Percentiles rank a stretch among this genome's conserved stretches.
These are phyloP conservation scores for Euleptes europaea DNA, from an alignment of 2,113 vertebrate species.

Conservation along the genomic window DNA sequence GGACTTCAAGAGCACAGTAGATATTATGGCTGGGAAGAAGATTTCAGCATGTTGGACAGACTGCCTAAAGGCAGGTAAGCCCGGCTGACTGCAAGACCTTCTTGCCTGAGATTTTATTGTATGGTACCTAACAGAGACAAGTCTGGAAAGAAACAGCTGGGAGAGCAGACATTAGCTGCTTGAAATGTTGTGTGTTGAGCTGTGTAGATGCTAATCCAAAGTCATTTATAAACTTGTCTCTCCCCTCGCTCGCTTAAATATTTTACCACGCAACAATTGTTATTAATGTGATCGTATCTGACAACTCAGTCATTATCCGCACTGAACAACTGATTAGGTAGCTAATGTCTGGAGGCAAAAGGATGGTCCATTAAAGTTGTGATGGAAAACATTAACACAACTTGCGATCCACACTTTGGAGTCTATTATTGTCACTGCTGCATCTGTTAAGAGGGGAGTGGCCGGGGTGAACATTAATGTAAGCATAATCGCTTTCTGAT, in stretches of 20 bases:
- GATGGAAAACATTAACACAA: constrained; percentile 53
- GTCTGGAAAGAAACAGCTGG: constrained; percentile 8
- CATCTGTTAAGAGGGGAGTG: constrained; percentile 17
- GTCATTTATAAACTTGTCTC: constrained; percentile 11
- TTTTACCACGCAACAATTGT: background rate
- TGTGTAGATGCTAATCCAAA: constrained; percentile 30
- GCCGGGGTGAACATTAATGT: constrained; percentile 41
- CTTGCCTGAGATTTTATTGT: background rate
- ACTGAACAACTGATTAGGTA: constrained; percentile 57
- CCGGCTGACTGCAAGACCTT: background rate
- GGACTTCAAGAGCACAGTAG: constrained; percentile 2
- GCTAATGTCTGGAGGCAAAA: constrained; percentile 60
- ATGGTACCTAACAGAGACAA: constrained; percentile 1
- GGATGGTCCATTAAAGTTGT: constrained; percentile 64
- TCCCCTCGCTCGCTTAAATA: constrained; percentile 30
- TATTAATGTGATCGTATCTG: constrained; percentile 36
- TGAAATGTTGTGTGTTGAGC: constrained; percentile 20
- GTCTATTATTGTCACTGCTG: constrained; percentile 30
- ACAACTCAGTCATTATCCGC: constrained; percentile 49
- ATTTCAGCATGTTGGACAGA: background rate
- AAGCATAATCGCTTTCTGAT: constrained; percentile 45
- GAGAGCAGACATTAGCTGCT: constrained; percentile 6
- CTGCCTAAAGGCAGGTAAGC: background rate
- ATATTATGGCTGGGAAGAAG: background rate
- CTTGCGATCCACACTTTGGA: constrained; percentile 54